Base-by-base conservation (phyloP, 64 coral and sea anemone species). In the Trachythela sp. region DNA sequence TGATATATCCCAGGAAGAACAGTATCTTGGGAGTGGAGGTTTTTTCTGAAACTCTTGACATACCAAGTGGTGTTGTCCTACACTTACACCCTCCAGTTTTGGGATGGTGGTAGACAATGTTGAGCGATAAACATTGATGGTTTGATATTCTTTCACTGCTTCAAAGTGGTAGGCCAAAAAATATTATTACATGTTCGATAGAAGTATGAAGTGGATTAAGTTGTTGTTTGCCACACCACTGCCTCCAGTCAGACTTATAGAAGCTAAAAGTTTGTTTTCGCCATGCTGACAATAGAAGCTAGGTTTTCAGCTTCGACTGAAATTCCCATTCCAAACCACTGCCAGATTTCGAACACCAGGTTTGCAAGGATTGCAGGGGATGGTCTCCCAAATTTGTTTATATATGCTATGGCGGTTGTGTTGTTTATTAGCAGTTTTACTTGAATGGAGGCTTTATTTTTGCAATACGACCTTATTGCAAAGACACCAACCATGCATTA, bases 61-160 rank as follows among this genome's bases (percentile, higher is more conserved):
- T 31, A 90, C 89, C n/a, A 90, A 24, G 54, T 77, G 89, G 38
- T 90, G 89, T 85, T 90, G 43, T 9, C 89, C 80, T 54, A 85
- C 83, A 60, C 30, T 64, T 26, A 36, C 48, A 15, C 83, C 77
- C 2, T 85, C 89, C 22, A 90, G 38, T 45, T 84, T 41, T 31
- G 80, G 50, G 24, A 84, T 41, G 39, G 48, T 87, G 17, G 86
- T n/a, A 59, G 86, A 87, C 33, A 87, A 26, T 38, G 86, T 48
- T 35, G 86, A 87, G 3, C 39, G 36, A 32, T 89, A 89, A 72
- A 89, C 64, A 50, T 89, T 89, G 10, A 89, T 20, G 37, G 86
- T 87, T 2, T 9, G 24, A 64, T 87, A 87, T 45, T 87, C 49
- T 36, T 39, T 40, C 22, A 60, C 67, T 45, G 35, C 15, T 13